These are phyloP conservation scores for Brachynemurus nebulosus DNA, from an alignment of 2,888 invertebrate species.

Conservation along the genomic window DNA sequence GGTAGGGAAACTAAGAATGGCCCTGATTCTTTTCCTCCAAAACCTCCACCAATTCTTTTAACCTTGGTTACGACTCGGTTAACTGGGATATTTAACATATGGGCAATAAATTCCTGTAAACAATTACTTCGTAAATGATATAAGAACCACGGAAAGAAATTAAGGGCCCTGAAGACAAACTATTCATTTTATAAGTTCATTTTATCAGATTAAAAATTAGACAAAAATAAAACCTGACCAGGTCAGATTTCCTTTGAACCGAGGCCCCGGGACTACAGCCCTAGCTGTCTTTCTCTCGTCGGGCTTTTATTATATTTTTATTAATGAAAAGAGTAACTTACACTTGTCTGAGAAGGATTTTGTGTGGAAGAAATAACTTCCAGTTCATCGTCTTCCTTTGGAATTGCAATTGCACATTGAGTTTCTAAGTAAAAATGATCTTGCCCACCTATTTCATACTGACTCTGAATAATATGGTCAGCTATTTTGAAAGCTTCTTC, in stretches of 20 bases:
- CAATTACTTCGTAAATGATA: too few species aligned
- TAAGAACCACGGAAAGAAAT: too few species aligned
- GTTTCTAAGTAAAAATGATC: conserved; percentile 97
- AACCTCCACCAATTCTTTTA: conserved; percentile 87
- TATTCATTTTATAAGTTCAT: too few species aligned
- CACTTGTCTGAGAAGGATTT: conserved; percentile 61
- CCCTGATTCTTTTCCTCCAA: conserved; percentile 88
- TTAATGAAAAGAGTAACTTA: conserved; percentile 26
- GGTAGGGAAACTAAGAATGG: conserved; percentile 52
- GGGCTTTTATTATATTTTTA: too few species aligned
- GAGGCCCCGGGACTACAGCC: too few species aligned
- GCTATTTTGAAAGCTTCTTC: conserved; percentile 50
- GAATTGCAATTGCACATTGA: conserved; percentile 53
- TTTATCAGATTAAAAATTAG: too few species aligned
- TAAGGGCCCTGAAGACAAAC: too few species aligned
- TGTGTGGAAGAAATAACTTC: conserved; percentile 78
- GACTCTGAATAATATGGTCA: conserved; percentile 62
- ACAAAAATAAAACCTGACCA: too few species aligned
- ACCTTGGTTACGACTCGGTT: conserved; percentile 62
- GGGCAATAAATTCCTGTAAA: conserved; percentile 50
- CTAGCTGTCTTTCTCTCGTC: too few species aligned
- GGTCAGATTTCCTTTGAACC: too few species aligned
- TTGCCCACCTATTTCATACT: conserved; percentile 73
- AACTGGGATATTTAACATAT: conserved; percentile 55
- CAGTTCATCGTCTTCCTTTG: conserved; percentile 68